Base-by-base conservation (phyloP, 2,113 vertebrate genomes). In the Erythrolamprus reginae region DNA sequence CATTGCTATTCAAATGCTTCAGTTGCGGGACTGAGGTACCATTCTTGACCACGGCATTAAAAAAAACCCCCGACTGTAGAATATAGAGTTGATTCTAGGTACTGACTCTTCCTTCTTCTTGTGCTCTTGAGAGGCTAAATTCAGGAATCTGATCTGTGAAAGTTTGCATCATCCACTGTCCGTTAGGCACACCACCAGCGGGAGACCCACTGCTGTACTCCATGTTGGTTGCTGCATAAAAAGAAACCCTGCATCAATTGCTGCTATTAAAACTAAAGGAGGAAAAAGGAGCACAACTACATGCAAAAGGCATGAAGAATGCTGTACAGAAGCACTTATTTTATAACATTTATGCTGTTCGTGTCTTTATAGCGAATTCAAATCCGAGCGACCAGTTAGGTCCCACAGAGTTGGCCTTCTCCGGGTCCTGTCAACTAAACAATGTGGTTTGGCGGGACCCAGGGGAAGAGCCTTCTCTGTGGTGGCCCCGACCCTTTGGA, bases 151-250 rank as follows among this genome's bases (percentile, higher is more conserved):
- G 97, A 89, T 99, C 98, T 24, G 98, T 94, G 48, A 98, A 98
- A 0, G 98, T 96, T 91, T 98, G 98, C 0, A 95, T 96, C 98
- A 98, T 97, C 99, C 98, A 99, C 65, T 98, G 98, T 92, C 98
- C 98, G 0, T 98, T 98, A 2, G 97, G 97, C 90, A 98, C 92
- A 23, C 97, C 97, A 5, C 96, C 90, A 0, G 96, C 97, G 12
- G 97, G 77, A 0, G 92, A 45, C 0, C 95, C 95, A 93, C 92
- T 93, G 13, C 92, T 94, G 33, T 95, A 94, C 3, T 96, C 97
- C 0, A 95, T 91, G 58, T 94, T 95, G 8, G 94, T 88, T 26
- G 92, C 96, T 92, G 96, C 96, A 84, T 96, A 13, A 88, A 90
- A 45, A 24, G 12, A 88, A 58, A 90, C 50, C 42, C 42, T 42